Conservation (phyloP, 2,113 vertebrate genomes). For the Microtus ochrogaster region DNA sequence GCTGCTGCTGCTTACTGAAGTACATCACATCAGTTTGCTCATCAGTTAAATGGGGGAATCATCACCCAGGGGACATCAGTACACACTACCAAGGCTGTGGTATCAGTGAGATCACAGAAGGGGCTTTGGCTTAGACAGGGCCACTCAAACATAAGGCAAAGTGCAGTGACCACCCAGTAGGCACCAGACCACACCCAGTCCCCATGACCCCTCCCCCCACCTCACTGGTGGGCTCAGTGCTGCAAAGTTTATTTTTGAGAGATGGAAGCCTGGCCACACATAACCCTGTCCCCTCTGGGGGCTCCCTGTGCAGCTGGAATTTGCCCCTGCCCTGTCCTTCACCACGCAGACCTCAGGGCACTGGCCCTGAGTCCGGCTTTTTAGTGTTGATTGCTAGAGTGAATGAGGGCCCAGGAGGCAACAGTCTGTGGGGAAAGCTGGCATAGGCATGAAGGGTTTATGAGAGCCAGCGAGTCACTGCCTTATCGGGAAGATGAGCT, state of each 20-base stretch:
- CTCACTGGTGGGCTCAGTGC: background rate
- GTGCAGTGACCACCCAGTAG: background rate
- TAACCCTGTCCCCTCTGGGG: background rate
- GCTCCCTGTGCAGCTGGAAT: background rate
- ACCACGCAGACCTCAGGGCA: background rate
- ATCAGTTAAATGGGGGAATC: background rate
- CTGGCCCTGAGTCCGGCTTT: background rate
- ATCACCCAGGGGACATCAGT: background rate
- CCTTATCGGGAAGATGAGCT: constrained; percentile 67
- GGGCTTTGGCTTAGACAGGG: background rate
- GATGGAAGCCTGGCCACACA: background rate
- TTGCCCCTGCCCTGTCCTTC: background rate
- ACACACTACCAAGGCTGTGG: background rate
- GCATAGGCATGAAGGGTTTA: background rate
- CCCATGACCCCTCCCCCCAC: background rate
- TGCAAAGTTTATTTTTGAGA: background rate
- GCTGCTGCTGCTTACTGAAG: background rate
- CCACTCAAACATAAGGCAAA: background rate
- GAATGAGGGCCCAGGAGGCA: background rate
- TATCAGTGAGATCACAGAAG: background rate
- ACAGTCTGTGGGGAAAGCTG: background rate
- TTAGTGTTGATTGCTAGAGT: background rate
- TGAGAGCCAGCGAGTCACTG: background rate
- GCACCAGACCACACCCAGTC: rapidly evolving
- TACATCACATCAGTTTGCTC: background rate